phyloP scores from a whole-genome alignment of 2,113 vertebrate genomes.

The Xyliphius kryptos region DNA sequence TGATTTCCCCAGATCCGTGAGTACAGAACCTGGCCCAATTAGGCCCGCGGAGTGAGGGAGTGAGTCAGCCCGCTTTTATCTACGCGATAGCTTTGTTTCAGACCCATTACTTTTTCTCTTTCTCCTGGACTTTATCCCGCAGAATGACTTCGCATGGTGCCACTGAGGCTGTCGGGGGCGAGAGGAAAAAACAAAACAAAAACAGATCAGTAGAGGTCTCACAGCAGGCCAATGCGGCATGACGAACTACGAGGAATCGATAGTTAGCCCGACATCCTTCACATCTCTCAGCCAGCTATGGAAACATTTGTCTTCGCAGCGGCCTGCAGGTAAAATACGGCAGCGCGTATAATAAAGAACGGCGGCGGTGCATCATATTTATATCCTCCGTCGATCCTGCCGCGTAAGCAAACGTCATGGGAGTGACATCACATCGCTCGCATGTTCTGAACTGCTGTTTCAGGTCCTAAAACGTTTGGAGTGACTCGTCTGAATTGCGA shows the following conservation, averaged over 20 bases:
- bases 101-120: neutral
- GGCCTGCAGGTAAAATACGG: neutral
- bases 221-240: slow-evolving; percentile 21
- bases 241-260: slow-evolving; percentile 31
- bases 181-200: neutral
- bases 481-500: too few relatives aligned
- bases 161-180: neutral
- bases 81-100: neutral
- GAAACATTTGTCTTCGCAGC: slow-evolving; percentile 5
- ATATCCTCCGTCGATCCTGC: neutral
- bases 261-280: slow-evolving; percentile 24
- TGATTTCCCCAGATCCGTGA: neutral
- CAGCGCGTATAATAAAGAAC: neutral
- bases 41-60: neutral
- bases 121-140: neutral
- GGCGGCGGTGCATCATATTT: neutral
- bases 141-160: neutral
- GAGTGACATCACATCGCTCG: neutral
- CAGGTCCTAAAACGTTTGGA: too few relatives aligned
- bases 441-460: neutral
- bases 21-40: neutral
- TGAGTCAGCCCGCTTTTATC: neutral
- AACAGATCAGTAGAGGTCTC: slow-evolving; percentile 23
- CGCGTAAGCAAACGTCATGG: neutral
- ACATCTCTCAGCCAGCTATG: slow-evolving; percentile 4